Conservation (phyloP, 2,888 invertebrate species). For the Crematogaster levior region DNA sequence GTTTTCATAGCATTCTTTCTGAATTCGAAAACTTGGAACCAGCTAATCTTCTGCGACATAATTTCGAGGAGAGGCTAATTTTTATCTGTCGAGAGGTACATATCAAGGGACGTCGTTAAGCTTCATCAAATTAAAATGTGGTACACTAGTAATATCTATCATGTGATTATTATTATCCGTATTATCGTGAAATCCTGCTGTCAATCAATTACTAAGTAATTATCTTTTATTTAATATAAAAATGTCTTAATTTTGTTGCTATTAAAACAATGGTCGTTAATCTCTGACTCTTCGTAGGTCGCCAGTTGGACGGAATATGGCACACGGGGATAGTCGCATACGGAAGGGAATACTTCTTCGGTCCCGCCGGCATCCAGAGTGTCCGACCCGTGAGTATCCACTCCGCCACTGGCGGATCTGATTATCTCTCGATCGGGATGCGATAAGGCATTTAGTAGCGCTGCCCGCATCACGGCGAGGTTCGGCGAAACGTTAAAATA, state of each 20-base stretch:
- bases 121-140: background rate
- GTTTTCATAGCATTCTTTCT: background rate
- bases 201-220: background rate
- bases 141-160: background rate
- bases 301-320: constrained; percentile 96
- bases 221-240: background rate
- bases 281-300: constrained; percentile 88
- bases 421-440: constrained; percentile 7
- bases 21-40: background rate
- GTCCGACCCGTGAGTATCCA: constrained; percentile 91
- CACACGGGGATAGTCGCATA: constrained; percentile 97
- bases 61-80: background rate
- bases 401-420: background rate
- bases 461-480: background rate
- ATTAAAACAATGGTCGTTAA: background rate
- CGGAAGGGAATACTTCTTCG: constrained; percentile 95
- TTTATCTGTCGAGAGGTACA: background rate
- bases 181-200: background rate
- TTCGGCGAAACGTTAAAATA: background rate
- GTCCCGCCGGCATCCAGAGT: constrained; percentile 92
- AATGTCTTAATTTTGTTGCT: background rate
- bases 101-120: background rate
- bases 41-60: background rate
- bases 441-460: background rate
- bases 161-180: background rate